These are phyloP conservation scores for Tenebrosternarchus preto DNA, from an alignment of 2,113 vertebrate species.

Conservation along the genomic window DNA sequence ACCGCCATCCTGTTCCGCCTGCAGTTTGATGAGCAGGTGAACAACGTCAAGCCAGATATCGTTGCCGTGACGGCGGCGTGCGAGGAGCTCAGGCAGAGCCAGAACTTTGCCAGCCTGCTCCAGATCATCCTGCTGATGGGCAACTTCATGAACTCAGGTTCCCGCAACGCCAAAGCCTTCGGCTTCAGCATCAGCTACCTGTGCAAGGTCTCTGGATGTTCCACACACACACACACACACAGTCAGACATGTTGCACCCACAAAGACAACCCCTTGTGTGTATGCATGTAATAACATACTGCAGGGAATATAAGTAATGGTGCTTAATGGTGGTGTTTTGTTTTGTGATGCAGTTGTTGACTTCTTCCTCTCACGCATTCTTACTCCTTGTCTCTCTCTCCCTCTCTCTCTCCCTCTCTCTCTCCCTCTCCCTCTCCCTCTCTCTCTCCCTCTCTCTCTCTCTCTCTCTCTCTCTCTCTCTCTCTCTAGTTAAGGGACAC, in stretches of 20 bases:
- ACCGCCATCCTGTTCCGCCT: constrained; percentile 85
- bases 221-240: not conserved
- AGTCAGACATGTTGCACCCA: not conserved
- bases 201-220: constrained; percentile 75
- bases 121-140: constrained; percentile 84
- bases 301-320: no score
- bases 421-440: not conserved
- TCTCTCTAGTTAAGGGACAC: constrained; percentile 76
- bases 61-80: constrained; percentile 90
- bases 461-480: no score
- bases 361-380: no score
- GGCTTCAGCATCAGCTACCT: constrained; percentile 85
- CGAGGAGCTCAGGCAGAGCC: constrained; percentile 83
- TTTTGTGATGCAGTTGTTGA: no score
- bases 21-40: constrained; percentile 88
- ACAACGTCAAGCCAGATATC: constrained; percentile 89
- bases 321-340: no score
- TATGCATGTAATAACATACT: not conserved
- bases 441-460: not conserved
- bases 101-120: constrained; percentile 79
- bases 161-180: constrained; percentile 85
- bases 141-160: constrained; percentile 91
- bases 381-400: not conserved
- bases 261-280: not conserved
- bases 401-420: not conserved